Evolutionary conservation across 2,888 invertebrate species (phyloP), one percentile per base, ranked within the genome.

Genomic region (Melinaea menophilus): DNA sequence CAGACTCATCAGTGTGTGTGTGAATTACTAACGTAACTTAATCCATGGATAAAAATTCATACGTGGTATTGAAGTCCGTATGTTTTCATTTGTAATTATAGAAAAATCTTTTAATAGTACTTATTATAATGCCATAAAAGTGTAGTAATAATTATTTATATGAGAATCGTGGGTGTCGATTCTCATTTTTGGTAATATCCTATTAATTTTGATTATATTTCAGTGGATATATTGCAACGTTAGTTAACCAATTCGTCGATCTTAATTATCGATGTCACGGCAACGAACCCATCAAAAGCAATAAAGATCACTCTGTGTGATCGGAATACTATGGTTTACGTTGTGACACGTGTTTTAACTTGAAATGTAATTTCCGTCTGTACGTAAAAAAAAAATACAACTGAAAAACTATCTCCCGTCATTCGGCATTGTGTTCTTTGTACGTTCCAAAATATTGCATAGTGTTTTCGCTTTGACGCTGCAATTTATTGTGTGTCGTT

Each of bases 231-330:
- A 74, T 77, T 69, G 70, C 69, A 69, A 72, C 71, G 69, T 71
- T 71, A 72, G 71, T 71, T 71, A 65, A 72, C 70, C 76, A 79
- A 80, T 81, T 79, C 73, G 78, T 77, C 70, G 73, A 70, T 73
- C 71, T 76, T 81, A 82, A 84, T 82, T 79, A 84, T 82, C 78
- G 76, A 76, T 80, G 79, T 74, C 75, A 78, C 76, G 79, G 78
- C 77, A 79, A 76, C 79, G 77, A 74, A 74, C 70, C 74, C 68
- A 80, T 79, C 76, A 75, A 66, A 73, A 67, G 69, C 73, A 77
- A 79, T 79, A 72, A 72, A 72, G 72, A 69, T 69, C 69, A 70
- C 70, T 73, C 72, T 68, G 73, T 72, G 64, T 58, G 56, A 64
- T 63, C 54, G 59, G 64, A 67, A 61, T 61, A 67, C 62, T 68